Evolutionary conservation across 1,140 invertebrate genomes (phyloP), one percentile per base, ranked within the genome.

Genomic region (Fopius arisanus): DNA sequence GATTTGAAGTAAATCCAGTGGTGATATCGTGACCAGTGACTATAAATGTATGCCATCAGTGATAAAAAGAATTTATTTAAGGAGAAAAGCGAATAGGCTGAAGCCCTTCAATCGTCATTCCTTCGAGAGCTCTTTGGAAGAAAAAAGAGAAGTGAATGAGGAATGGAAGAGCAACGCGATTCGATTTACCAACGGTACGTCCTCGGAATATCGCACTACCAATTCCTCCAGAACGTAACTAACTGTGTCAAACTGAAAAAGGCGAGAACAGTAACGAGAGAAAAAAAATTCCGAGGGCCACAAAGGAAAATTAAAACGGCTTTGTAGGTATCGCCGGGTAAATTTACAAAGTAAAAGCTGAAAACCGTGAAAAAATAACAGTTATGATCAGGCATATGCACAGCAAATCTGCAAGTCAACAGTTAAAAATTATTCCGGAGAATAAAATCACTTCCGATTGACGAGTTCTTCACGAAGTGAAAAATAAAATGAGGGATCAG

Each of bases 1-100:
- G 68, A 70, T 70, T 70, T 70, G n/a, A 69, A 59, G 68, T 70
- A 40, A 67, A 70, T 70, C 48, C 68, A 69, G 67, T 62, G 29
- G 9, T 59, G 48, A 59, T 70, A 37, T 70, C 51, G 51, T 70
- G 68, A 70, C 68, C 68, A 40, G 19, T 70, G 51, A 70, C 68
- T 59, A 43, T 65, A 65, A 31, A 67, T 67, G 65, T 40, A 67
- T 67, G 65, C 1, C 29, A 5, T 23, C 19, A 14, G 37, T 7
- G 33, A 43, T 19, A 23, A 67, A 67, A 69, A 54, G 23, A 48
- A 68, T 41, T 41, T 29, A 65, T 65, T 7, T 26, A 23, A 3
- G 3, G 33, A 37, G 33, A 37, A 37, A n/a, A n/a, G n/a, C n/a
- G n/a, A n/a, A n/a, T n/a, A n/a, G 33, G 33, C 33, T 26, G 21